Evolutionary conservation across 2,113 vertebrate species (phyloP), one percentile per base, ranked within the genome.

Genomic region (Hirundichthys speculiger): DNA sequence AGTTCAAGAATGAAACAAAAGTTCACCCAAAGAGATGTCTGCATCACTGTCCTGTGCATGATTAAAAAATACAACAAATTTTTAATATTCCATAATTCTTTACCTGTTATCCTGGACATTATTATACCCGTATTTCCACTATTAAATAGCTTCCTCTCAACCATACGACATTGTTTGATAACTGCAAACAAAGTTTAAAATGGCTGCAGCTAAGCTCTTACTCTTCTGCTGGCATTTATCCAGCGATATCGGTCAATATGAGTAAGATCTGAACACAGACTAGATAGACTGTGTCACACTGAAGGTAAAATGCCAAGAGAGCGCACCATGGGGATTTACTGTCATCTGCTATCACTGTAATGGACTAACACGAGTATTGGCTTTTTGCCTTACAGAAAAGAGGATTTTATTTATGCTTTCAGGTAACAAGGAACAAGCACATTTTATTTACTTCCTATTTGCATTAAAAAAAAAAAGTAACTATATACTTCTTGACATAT

Each of bases 241-340:
- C 79, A 87, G 68, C 39, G 46, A 30, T 60, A 55, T 48, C 62
- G 82, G 77, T 89, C 84, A 87, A 83, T 74, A 77, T 18, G n/a
- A 75, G 64, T 73, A 30, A 27, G 75, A 56, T 62, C 65, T 56
- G 48, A 69, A 71, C 19, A 34, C 69, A 75, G 62, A 83, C 72
- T 41, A 77, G 75, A 80, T 68, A 46, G 49, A 77, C 2, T 75
- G 47, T 83, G 81, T 86, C 86, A 88, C 59, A 59, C 4, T 77
- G 64, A 62, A 82, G 77, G 75, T 78, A 77, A 84, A 90, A 83
- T 70, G 88, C 80, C 86, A 88, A 74, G 75, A 82, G 76, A 55
- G 72, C 40, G 69, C 59, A 58, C 77, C 50, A 7, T 13, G 2
- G 82, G 82, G 80, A 86, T 66, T 85, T 68, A 68, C 74, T 83